Conservation (phyloP, 2,888 invertebrate species). For the Pseudolycoriella hygida region DNA sequence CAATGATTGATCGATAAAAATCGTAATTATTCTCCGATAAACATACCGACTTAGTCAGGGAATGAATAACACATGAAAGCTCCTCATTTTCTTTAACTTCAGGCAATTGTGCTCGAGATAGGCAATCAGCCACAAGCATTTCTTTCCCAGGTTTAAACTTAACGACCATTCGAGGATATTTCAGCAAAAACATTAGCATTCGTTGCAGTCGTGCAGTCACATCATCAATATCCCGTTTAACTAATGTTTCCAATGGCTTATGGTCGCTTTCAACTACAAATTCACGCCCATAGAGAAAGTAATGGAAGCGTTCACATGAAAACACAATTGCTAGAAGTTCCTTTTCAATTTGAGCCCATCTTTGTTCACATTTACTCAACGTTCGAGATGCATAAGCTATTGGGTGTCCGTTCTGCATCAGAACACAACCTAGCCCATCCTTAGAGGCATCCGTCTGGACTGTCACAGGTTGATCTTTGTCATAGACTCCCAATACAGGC, state of each 20-base stretch:
- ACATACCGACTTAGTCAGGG: not conserved
- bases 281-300: no score
- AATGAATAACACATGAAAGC: not conserved
- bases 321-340: not conserved
- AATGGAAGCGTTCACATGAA: not conserved
- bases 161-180: not conserved
- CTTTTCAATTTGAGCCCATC: no score
- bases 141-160: not conserved
- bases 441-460: no score
- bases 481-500: not conserved
- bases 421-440: not conserved
- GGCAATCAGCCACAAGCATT: not conserved
- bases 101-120: not conserved
- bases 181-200: not conserved
- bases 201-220: no score
- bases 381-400: no score
- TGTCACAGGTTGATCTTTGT: not conserved
- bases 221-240: no score
- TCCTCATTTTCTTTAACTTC: not conserved
- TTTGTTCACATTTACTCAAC: no score
- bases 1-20: not conserved
- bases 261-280: no score
- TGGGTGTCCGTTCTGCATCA: no score
- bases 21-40: no score
- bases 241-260: not conserved